These are phyloP conservation scores for Lepus oiostolus DNA, from an alignment of 2,797 vertebrate species.

Conservation along the genomic window DNA sequence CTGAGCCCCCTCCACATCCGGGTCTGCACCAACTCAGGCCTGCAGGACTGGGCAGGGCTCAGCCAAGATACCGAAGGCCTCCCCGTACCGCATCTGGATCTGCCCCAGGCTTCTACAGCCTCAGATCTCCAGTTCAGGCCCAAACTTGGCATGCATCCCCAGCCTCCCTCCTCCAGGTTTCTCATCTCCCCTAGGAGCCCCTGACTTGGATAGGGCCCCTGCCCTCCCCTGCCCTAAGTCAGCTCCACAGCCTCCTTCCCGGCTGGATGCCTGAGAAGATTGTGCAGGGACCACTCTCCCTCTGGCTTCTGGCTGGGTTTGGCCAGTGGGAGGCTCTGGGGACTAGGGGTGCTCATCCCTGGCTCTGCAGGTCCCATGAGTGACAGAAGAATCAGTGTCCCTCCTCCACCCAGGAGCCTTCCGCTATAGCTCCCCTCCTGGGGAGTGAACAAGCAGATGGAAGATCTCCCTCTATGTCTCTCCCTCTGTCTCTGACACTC, in stretches of 20 bases:
- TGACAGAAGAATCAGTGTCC: no score
- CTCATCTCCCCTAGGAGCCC: not conserved
- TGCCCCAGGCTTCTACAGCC: not conserved
- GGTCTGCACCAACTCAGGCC: not conserved
- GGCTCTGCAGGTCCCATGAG: no score
- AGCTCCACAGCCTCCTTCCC: not conserved
- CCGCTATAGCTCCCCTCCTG: no score
- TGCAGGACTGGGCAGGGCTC: not conserved
- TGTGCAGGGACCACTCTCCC: fast-evolving
- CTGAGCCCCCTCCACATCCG: fast-evolving
- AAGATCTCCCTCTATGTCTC: no score
- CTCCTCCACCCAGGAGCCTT: no score
- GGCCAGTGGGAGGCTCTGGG: no score
- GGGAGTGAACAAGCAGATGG: no score
- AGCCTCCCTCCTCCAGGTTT: not conserved
- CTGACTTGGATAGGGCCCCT: not conserved
- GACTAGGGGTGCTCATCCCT: no score
- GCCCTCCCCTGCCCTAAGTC: no score
- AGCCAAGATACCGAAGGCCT: not conserved
- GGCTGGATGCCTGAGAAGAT: not conserved
- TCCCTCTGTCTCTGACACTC: no score
- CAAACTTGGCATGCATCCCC: fast-evolving
- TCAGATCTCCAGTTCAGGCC: not conserved
- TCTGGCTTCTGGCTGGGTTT: not conserved
- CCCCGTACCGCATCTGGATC: not conserved